A percentile compares a stretch with the other conserved stretches of the same genome.
These are phyloP conservation scores for Oncorhynchus mykiss DNA, from an alignment of 2,113 vertebrate genomes.

Conservation along the genomic window DNA sequence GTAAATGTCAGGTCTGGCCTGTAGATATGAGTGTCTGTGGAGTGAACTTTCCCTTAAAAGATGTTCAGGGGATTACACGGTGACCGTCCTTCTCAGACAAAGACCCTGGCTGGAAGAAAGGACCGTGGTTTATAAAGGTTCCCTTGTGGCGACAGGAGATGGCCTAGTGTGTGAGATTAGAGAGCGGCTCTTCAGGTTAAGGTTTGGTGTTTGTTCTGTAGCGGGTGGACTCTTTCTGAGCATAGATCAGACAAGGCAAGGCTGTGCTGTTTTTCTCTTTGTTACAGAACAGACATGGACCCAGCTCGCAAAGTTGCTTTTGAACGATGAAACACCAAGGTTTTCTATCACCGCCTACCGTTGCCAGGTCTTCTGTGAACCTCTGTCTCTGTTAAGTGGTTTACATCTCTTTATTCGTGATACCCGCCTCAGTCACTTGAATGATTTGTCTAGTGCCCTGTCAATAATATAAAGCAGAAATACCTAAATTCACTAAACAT, in stretches of 20 bases:
- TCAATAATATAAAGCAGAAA: too few species aligned
- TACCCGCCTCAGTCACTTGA: not conserved
- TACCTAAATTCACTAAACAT: too few species aligned
- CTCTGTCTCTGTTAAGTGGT: constrained; percentile 5
- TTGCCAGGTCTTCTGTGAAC: not conserved
- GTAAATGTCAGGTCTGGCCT: constrained; percentile 45
- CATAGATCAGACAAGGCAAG: not conserved
- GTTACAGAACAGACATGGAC: not conserved
- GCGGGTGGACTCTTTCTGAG: too few species aligned
- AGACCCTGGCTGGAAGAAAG: not conserved
- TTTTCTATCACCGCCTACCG: not conserved
- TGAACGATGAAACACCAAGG: not conserved
- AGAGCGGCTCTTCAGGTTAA: not conserved
- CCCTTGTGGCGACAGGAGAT: not conserved
- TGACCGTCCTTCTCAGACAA: not conserved
- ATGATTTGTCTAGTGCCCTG: too few species aligned
- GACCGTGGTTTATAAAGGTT: not conserved
- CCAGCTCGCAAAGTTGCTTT: not conserved
- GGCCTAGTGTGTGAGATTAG: not conserved
- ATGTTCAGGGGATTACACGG: not conserved
- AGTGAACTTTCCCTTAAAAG: constrained; percentile 32
- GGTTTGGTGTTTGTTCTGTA: not conserved
- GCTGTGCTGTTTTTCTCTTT: not conserved
- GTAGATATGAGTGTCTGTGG: constrained; percentile 28
- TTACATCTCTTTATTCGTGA: not conserved